A percentile compares a stretch with the other conserved stretches of the same genome.
Conservation (phyloP, 2,113 vertebrate species). For the Galeopterus variegatus region DNA sequence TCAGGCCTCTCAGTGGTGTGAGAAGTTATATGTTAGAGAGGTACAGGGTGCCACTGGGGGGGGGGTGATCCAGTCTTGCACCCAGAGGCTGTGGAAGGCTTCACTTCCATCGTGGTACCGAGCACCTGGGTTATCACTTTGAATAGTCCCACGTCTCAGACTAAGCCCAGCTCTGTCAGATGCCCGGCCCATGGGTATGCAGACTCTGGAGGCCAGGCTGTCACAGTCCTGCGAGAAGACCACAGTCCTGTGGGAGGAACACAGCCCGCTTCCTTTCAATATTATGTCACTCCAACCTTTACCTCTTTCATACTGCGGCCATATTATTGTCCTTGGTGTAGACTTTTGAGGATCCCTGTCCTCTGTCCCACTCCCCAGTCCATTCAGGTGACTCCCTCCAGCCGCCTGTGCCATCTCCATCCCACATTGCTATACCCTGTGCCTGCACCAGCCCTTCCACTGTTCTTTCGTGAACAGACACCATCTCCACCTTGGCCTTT, state of each 20-base stretch:
- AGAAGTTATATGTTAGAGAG: neutral
- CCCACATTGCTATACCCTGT: neutral
- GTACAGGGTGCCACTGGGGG: neutral
- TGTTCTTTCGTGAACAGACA: neutral
- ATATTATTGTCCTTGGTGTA: neutral
- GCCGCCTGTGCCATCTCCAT: fast-evolving
- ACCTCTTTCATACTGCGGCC: neutral
- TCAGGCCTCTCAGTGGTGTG: neutral
- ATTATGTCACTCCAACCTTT: neutral
- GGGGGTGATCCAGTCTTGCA: neutral
- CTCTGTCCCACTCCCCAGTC: neutral
- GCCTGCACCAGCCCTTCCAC: no score
- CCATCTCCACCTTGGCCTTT: neutral
- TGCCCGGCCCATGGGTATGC: neutral
- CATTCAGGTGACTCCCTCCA: neutral
- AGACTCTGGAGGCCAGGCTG: neutral
- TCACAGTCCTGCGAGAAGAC: neutral
- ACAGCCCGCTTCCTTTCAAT: neutral
- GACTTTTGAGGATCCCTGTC: neutral
- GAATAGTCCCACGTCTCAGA: neutral
- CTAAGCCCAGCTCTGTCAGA: neutral
- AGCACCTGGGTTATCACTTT: no score
- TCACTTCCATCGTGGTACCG: neutral
- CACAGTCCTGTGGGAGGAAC: neutral
- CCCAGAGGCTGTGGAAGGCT: neutral